These are phyloP conservation scores for Chrysochloris asiatica DNA, from an alignment of 2,113 vertebrate genomes.

Conservation along the genomic window DNA sequence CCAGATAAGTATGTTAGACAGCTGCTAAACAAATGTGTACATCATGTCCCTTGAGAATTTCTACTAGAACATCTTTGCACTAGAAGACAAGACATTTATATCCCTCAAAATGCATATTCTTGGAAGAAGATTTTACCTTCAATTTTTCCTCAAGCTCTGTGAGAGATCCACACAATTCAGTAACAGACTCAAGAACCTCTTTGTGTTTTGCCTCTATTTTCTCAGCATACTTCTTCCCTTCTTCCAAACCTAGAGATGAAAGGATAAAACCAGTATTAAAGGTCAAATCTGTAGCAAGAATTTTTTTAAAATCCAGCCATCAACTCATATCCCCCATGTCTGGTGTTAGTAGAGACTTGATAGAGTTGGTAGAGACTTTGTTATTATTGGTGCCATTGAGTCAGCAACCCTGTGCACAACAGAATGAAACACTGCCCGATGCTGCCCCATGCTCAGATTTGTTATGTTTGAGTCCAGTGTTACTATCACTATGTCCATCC, in stretches of 20 bases:
- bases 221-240: slow-evolving; percentile 90
- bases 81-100: slow-evolving; percentile 64
- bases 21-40: slow-evolving; percentile 61
- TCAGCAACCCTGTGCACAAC: no score
- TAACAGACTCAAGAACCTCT: slow-evolving; percentile 89
- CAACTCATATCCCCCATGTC: neutral
- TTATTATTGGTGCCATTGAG: no score
- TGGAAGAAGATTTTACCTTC: slow-evolving; percentile 84
- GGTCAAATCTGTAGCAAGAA: slow-evolving; percentile 20
- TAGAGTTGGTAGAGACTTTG: neutral
- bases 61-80: slow-evolving; percentile 48
- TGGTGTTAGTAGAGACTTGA: no score
- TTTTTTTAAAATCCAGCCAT: neutral
- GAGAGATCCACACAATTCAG: slow-evolving; percentile 88
- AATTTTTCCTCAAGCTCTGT: slow-evolving; percentile 88
- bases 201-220: slow-evolving; percentile 89
- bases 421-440: no score
- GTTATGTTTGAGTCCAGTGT: no score
- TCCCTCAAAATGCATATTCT: slow-evolving; percentile 20
- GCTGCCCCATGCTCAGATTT: no score
- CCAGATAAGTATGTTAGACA: slow-evolving; percentile 65
- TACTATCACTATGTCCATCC: no score
- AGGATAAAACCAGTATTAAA: slow-evolving; percentile 38
- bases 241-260: slow-evolving; percentile 87
- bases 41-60: slow-evolving; percentile 47